A percentile compares a stretch with the other conserved stretches of the same genome.
These are phyloP conservation scores for Pyrrhia umbra DNA, from an alignment of 2,888 invertebrate genomes.

Conservation along the genomic window DNA sequence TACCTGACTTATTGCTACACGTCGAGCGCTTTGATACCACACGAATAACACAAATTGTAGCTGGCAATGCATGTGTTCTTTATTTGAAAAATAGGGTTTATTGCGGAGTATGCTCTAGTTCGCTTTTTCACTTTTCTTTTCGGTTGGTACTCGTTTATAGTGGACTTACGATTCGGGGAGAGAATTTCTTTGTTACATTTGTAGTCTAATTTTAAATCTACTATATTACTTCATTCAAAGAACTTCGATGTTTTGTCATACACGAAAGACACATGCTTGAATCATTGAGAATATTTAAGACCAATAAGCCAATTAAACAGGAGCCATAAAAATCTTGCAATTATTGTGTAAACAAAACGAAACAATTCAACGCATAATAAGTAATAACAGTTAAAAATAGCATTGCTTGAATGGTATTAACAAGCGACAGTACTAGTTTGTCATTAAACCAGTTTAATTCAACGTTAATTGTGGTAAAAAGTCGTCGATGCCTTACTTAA, in stretches of 20 bases:
- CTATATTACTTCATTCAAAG: too few species aligned
- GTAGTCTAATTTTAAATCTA: not conserved
- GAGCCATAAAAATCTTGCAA: not conserved
- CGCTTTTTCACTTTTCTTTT: slow-evolving; percentile 25
- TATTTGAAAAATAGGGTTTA: slow-evolving; percentile 37
- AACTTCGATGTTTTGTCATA: too few species aligned
- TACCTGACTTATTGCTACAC: slow-evolving; percentile 70
- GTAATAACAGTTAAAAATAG: slow-evolving; percentile 27
- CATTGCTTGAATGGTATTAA: slow-evolving; percentile 29
- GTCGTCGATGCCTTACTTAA: slow-evolving; percentile 31
- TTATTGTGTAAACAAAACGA: not conserved
- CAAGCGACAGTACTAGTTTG: slow-evolving; percentile 29
- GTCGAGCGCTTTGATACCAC: slow-evolving; percentile 45
- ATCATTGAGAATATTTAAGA: not conserved
- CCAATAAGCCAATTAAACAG: not conserved
- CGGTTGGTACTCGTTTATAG: not conserved
- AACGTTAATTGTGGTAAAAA: slow-evolving; percentile 51
- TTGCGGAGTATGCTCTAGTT: slow-evolving; percentile 25
- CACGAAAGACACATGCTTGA: too few species aligned
- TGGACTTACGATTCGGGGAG: not conserved
- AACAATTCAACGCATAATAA: slow-evolving; percentile 34
- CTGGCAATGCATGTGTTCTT: slow-evolving; percentile 38
- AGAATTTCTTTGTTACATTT: not conserved
- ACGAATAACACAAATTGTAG: slow-evolving; percentile 53
- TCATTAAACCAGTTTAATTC: slow-evolving; percentile 42